Percentiles rank a stretch among this genome's conserved stretches.
Evolutionary conservation across 2,888 invertebrate species (phyloP).

Genomic region (Drosophila leonis): DNA sequence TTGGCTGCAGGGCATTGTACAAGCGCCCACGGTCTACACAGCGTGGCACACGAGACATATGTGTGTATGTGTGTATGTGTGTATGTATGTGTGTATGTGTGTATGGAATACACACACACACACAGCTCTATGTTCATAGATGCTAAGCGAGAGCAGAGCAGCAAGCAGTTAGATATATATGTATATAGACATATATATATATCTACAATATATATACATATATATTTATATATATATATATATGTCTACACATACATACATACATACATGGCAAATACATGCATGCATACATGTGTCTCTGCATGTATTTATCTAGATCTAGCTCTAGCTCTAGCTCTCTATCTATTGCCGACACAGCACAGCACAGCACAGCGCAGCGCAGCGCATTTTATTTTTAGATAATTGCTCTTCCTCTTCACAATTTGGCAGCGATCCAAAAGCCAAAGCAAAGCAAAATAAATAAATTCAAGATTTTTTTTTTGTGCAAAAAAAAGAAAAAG

Average conservation of each 20-base stretch:
- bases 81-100: neutral
- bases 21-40: slow-evolving; percentile 52
- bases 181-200: neutral
- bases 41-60: slow-evolving; percentile 19
- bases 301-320: slow-evolving; percentile 50
- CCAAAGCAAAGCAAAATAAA: slow-evolving; percentile 27
- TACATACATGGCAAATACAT: slow-evolving; percentile 1
- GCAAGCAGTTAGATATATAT: neutral
- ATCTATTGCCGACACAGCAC: slow-evolving; percentile 48
- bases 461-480: slow-evolving; percentile 41
- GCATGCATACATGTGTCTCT: neutral
- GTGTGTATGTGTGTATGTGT: neutral
- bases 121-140: slow-evolving; percentile 12
- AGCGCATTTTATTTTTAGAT: slow-evolving; percentile 65
- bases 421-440: slow-evolving; percentile 61
- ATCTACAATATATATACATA: neutral
- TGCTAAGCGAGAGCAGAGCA: slow-evolving; percentile 17
- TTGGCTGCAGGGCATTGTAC: slow-evolving; percentile 54
- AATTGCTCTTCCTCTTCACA: slow-evolving; percentile 65
- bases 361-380: slow-evolving; percentile 38
- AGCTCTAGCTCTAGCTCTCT: slow-evolving; percentile 52
- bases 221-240: slow-evolving; percentile 1
- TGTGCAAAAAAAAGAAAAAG: slow-evolving; percentile 35
- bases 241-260: neutral
- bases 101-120: neutral